phyloP scores from a whole-genome alignment of 1,140 invertebrate genomes.

The Calliopsis andreniformis region DNA sequence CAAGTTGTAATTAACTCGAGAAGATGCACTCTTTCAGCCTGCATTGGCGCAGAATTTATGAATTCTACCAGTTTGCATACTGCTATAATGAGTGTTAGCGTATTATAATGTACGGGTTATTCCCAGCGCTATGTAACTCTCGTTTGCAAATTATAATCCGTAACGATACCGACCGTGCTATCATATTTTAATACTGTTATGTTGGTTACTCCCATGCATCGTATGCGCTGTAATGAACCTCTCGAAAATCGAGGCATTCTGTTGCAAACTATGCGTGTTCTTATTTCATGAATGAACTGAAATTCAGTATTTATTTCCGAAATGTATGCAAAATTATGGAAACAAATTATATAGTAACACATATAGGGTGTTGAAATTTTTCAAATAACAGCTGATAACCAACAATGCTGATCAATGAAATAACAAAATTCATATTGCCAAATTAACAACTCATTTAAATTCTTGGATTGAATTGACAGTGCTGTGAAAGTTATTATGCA shows the following conservation, averaged over 20 bases:
- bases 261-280: no score
- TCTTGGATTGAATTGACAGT: not conserved
- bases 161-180: constrained; percentile 25
- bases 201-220: constrained; percentile 6
- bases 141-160: constrained; percentile 23
- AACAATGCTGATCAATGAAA: no score
- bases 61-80: not conserved
- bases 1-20: no score
- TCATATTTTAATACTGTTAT: constrained; percentile 32
- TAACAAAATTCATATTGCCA: no score
- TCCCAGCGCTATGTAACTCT: not conserved
- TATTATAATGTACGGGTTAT: constrained; percentile 31
- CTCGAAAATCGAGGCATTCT: not conserved
- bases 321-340: not conserved
- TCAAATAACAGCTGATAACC: no score
- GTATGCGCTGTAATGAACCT: no score
- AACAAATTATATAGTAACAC: no score
- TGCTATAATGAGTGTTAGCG: not conserved
- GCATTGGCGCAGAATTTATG: not conserved
- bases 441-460: no score
- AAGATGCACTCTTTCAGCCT: no score
- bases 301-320: no score
- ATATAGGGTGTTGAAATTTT: no score
- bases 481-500: constrained; percentile 3
- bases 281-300: no score